Base-by-base conservation (phyloP, 2,797 vertebrate species). In the Amniataba percoides region DNA sequence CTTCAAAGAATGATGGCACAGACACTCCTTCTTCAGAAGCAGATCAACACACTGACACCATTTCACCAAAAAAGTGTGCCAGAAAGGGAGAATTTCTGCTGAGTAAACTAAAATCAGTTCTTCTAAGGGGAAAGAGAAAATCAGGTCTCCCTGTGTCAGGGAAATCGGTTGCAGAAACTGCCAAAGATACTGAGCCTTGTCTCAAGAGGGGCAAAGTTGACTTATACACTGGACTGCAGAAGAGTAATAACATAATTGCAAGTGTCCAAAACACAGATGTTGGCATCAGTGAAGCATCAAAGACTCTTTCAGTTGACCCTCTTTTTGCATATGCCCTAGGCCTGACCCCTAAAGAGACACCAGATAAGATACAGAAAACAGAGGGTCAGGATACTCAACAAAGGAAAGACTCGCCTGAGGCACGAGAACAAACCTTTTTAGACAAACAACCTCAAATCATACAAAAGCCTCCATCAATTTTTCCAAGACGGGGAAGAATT, bases 91-190 rank as follows among this genome's bases (percentile, higher is more conserved):
- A 89, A 42, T 71, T 83, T 71, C 87, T 93, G 31, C 78, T 95
- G 42, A 91, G 80, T 65, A 92, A 91, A 85, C 77, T 95, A 23
- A 96, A 94, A 71, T 91, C 91, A 0, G 90, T 94, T 73, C 79
- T 95, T 71, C 87, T 83, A 70, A 88, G 72, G 63, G 86, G 85
- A 79, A 95, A 91, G 71, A 87, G 77, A 74, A 89, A 82, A 67
- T 48, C 9, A 2, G 68, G 85, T 53, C 21, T 61, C 15, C 34
- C 56, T 31, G n/a, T 23, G n/a, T 31, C 59, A 56, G 15, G 80
- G 23, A 65, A 75, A 68, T 58, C 23, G 2, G 53, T 62, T 53
- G 27, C 58, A 61, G 51, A 58, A 52, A 12, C n/a, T 21, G 13
- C 43, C 3, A 40, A 73, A n/a, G 78, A 82, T 13, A 34, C 60